phyloP scores from a whole-genome alignment of 2,888 invertebrate species.

The Drosophila hamatofila region DNA sequence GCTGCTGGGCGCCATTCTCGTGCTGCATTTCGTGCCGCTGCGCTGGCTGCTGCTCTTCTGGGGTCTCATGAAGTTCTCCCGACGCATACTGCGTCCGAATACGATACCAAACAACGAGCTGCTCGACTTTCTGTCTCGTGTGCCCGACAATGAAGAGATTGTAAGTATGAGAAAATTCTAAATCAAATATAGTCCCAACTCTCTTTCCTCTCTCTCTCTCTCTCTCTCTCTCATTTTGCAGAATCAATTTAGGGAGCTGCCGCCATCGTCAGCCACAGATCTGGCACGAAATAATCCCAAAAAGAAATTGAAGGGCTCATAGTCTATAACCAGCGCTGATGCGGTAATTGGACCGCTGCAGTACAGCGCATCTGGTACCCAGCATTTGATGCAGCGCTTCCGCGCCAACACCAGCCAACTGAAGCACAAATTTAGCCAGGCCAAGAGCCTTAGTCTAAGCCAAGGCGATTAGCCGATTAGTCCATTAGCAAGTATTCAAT shows the following conservation, averaged over 20 bases:
- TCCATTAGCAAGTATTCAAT: conserved; percentile 23
- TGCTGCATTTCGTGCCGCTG: conserved; percentile 95
- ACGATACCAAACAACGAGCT: conserved; percentile 99
- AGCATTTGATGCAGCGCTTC: conserved; percentile 82
- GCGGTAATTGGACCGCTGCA: conserved; percentile 66
- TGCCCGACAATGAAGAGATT: conserved; percentile 97
- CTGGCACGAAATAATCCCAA: conserved; percentile 82
- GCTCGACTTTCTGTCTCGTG: conserved; percentile 96
- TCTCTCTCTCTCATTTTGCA: conserved; percentile 32
- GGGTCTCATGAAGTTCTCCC: conserved; percentile 98
- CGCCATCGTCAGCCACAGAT: conserved; percentile 80
- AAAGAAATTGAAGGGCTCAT: conserved; percentile 84
- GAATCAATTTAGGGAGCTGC: conserved; percentile 84
- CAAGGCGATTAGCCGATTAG: conserved; percentile 64
- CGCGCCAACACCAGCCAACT: conserved; percentile 82
- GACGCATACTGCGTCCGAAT: conserved; percentile 96
- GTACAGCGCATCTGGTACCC: conserved; percentile 64
- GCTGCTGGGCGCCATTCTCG: conserved; percentile 89
- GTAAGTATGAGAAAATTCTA: conserved; percentile 86
- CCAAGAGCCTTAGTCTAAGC: conserved; percentile 72
- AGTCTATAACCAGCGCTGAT: conserved; percentile 82
- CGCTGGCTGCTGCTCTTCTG: conserved; percentile 95
- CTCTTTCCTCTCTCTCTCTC: too few relatives aligned
- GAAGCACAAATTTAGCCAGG: conserved; percentile 77
- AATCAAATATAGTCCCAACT: neutral